Conservation (phyloP, 1,140 invertebrate genomes). For the Drosophila nasuta region DNA sequence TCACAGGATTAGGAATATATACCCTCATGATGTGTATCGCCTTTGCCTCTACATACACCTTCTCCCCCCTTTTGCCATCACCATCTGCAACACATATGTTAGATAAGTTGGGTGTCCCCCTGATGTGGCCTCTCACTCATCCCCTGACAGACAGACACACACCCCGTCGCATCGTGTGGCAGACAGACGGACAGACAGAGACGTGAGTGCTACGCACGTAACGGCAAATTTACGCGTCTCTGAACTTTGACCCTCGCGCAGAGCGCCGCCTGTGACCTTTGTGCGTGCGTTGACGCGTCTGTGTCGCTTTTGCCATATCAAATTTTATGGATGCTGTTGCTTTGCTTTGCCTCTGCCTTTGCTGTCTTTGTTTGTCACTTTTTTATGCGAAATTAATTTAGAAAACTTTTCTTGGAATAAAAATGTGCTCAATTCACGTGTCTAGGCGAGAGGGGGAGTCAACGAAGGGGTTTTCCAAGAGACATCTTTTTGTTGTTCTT, state of each 20-base stretch:
- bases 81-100: background rate
- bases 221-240: conserved; percentile 70
- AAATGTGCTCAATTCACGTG: conserved; percentile 43
- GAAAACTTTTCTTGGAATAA: conserved; percentile 63
- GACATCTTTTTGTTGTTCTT: background rate
- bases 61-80: too few species aligned
- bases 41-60: too few species aligned
- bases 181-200: conserved; percentile 2
- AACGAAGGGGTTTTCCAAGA: background rate
- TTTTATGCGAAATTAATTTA: conserved; percentile 80
- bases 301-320: conserved; percentile 40
- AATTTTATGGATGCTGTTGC: conserved; percentile 64
- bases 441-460: background rate
- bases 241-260: conserved; percentile 74
- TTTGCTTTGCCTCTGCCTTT: conserved; percentile 26
- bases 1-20: too few species aligned
- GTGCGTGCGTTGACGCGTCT: conserved; percentile 53
- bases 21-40: too few species aligned
- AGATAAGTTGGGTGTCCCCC: background rate
- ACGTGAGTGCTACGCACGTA: conserved; percentile 51
- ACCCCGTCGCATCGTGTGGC: background rate
- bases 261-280: conserved; percentile 64
- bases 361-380: conserved; percentile 53
- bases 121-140: background rate
- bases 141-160: background rate